A percentile compares a stretch with the other conserved stretches of the same genome.
Conservation (phyloP, 2,888 invertebrate genomes). For the Apocheima hispidaria region DNA sequence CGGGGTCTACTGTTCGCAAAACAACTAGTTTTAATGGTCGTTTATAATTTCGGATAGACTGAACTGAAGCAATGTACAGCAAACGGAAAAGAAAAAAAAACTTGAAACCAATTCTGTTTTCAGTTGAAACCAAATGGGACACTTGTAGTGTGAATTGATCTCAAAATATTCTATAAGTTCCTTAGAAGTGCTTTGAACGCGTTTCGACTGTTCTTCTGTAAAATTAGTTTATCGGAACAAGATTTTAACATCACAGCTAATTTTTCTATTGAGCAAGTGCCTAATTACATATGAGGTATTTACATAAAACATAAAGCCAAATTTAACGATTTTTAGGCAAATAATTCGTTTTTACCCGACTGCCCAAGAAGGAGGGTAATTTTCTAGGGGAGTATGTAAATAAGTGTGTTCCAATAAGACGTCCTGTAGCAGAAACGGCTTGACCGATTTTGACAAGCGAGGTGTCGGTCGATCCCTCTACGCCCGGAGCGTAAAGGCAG, state of each 20-base stretch:
- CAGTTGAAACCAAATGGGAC: slow-evolving; percentile 32
- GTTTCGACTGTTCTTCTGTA: slow-evolving; percentile 61
- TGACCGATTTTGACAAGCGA: too few species aligned
- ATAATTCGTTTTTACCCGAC: too few species aligned
- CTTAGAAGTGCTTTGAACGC: slow-evolving; percentile 65
- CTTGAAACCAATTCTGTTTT: not conserved
- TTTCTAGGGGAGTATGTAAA: too few species aligned
- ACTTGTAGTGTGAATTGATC: slow-evolving; percentile 53
- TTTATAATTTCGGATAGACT: not conserved
- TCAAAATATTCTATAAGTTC: slow-evolving; percentile 64
- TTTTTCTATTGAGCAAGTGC: not conserved
- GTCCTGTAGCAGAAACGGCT: too few species aligned
- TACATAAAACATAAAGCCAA: too few species aligned
- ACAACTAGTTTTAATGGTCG: not conserved
- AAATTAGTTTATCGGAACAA: slow-evolving; percentile 53
- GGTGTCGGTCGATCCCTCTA: too few species aligned
- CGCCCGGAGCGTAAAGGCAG: too few species aligned
- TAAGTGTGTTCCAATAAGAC: too few species aligned
- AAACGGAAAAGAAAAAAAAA: not conserved
- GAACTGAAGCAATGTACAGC: not conserved
- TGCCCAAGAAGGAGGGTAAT: too few species aligned
- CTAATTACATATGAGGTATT: not conserved
- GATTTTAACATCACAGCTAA: slow-evolving; percentile 14
- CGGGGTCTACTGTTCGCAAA: too few species aligned
- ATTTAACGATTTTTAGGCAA: too few species aligned